Evolutionary conservation across 1,140 invertebrate species (phyloP).

Genomic region (Dryas iulia): DNA sequence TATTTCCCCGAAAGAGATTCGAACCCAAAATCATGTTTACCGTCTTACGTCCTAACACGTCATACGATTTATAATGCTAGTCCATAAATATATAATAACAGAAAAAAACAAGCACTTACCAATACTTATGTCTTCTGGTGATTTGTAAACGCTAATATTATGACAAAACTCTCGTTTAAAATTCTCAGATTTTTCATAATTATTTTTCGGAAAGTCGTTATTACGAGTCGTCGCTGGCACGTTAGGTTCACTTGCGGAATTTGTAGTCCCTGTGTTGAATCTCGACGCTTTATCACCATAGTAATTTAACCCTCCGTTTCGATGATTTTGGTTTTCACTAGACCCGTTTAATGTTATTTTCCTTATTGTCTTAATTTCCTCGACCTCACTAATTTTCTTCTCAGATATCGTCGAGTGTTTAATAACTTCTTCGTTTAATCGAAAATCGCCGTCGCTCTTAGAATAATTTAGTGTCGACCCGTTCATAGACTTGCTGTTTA

Average conservation of each 20-base stretch:
- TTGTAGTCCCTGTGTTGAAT: neutral
- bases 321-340: conserved; percentile 26
- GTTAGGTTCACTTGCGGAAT: conserved; percentile 7
- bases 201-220: conserved; percentile 12
- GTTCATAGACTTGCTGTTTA: conserved; percentile 40
- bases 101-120: neutral
- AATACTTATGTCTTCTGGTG: neutral
- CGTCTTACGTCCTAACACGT: no score
- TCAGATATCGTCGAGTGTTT: conserved; percentile 67
- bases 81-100: neutral
- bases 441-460: conserved; percentile 58
- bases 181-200: conserved; percentile 7
- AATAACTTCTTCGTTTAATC: conserved; percentile 53
- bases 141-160: neutral
- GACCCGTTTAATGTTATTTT: conserved; percentile 71
- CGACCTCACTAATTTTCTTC: conserved; percentile 69
- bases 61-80: neutral
- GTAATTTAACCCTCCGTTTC: conserved; percentile 14
- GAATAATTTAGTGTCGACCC: conserved; percentile 48
- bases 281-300: neutral
- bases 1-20: neutral
- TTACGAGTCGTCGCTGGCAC: conserved; percentile 14
- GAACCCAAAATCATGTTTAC: no score
- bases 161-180: neutral
- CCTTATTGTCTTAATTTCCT: conserved; percentile 77